Base-by-base conservation (phyloP, 2,888 invertebrate species). In the Eueremaeus valkanovi region DNA sequence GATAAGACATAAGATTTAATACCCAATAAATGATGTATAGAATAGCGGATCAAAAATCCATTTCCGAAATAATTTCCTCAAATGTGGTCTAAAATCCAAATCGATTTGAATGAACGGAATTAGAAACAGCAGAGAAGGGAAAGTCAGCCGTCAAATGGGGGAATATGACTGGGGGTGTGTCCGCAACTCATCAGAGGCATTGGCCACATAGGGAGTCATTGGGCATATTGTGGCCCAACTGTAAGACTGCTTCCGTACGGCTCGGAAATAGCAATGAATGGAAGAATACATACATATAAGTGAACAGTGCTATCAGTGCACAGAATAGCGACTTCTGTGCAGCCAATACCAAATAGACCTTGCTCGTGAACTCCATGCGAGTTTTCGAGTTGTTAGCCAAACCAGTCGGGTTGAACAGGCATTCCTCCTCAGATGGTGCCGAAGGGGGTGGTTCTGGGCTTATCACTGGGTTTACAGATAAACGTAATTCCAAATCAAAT, bases 21-120 rank as follows among this genome's bases (percentile, higher is more conserved):
- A 66, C 66, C 66, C 66, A 21, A 66, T 66, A 11, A 66, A 36
- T 36, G 66, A 66, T n/a, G n/a, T 3, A 1, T 8, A 36, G 18
- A 66, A 66, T 9, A 66, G 8, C 21, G 36, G 66, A 66, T 66
- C 66, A 9, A 66, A 36, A 36, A 66, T n/a, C 36, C 40, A 36
- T 36, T 66, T 66, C 3, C 66, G 36, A 24, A n/a, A 33, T 18
- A 66, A n/a, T 66, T 66, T 66, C 31, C 66, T 33, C 36, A 66
- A 36, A 66, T 66, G 66, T 1, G 66, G 66, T 31, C 61, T 61
- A 61, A 61, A 61, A 31, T 24, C 9, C 9, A 45, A 55, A 49
- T 24, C 9, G 27, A 55, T 55, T 5, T 49, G 5, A 49, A 49
- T 24, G 27, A 55, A 21, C 24, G 5, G 2, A 21, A 24, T 42